Base-by-base conservation (phyloP, 2,797 vertebrate species). In the Schizopygopsis malacanthus region DNA sequence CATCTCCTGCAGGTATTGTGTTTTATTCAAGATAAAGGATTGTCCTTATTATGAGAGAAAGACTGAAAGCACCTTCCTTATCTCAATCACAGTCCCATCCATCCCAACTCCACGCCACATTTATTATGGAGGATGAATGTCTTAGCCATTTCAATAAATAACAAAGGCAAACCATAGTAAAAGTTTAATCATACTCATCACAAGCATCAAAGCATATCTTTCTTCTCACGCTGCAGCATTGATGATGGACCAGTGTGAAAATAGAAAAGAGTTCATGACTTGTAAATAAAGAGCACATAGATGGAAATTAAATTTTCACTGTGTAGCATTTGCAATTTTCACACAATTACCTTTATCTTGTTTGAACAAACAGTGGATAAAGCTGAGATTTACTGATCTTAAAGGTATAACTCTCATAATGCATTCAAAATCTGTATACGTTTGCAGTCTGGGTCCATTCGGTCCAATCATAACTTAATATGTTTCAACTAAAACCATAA, bases 111-210 rank as follows among this genome's bases (percentile, higher is more conserved):
- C 73, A 82, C 47, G 76, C 71, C 65, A 75, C 82, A 82, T 90
- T 90, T 83, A 90, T 91, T 90, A 91, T 82, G 82, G 45, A 91
- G 63, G 1, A 71, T 84, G 75, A 88, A 71, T 52, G 88, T 83
- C 84, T 82, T 75, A 73, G 70, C 87, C 81, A 54, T 79, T 90
- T 90, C 67, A 85, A 91, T 86, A 85, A 92, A 90, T 75, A 85
- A 69, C 83, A 90, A 85, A 89, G 45, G 67, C 70, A 63, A 70
- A 79, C 69, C 81, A 82, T 76, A 63, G 72, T 83, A 70, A 84
- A 89, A 47, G 81, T 90, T 83, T 88, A 87, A 88, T 88, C 85
- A 52, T 20, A 82, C 81, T 56, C 50, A 69, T 82, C 88, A 77
- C 73, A 6, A 54, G 83, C 76, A 86, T 88, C 69, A 86, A 89